Base-by-base conservation (phyloP, 2,113 vertebrate genomes). In the Entosphenus tridentatus region DNA sequence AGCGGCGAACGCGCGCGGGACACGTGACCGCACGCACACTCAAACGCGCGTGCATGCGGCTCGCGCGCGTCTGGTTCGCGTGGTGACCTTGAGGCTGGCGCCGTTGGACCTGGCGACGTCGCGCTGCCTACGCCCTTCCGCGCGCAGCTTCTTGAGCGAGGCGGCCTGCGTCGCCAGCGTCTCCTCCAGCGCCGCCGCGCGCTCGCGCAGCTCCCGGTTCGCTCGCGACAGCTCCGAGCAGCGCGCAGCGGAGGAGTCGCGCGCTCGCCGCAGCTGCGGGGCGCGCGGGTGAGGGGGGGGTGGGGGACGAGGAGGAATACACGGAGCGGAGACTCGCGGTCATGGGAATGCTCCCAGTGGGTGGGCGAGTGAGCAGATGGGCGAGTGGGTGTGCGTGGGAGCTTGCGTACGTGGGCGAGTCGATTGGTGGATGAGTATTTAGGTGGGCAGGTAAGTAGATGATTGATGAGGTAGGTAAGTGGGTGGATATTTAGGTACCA, bases 181-280 rank as follows among this genome's bases (percentile, higher is more conserved):
- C 55, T 79, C 74, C 58, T 82, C 77, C 55, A 80, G 72, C 57
- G 79, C 77, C 1, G 13, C 11, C 8, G 77, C 56, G 72, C 79
- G 80, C 68, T 77, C 76, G 55, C 68, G 73, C 59, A 83, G 75
- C 69, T 82, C 78, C 62, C 72, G 74, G 76, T 82, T 84, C 67
- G 74, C 71, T 9, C 55, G 56, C 13, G 77, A 80, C 39, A 82
- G 79, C 69, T 81, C 81, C 57, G 74, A 73, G 14, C 78, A 74
- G 67, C 76, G 76, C 68, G 57, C 72, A 56, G 73, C 79, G 57
- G 75, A 76, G 68, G 78, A 77, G 8, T 80, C 75, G 3, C 80
- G 72, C 10, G 76, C 75, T 74, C 80, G 82, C 74, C 79, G 81
- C 62, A 81, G 56, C 81, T 84, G 70, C 68, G 14, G 4, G 68